These are phyloP conservation scores for Melanaphis sacchari DNA, from an alignment of 1,140 invertebrate genomes.

Conservation along the genomic window DNA sequence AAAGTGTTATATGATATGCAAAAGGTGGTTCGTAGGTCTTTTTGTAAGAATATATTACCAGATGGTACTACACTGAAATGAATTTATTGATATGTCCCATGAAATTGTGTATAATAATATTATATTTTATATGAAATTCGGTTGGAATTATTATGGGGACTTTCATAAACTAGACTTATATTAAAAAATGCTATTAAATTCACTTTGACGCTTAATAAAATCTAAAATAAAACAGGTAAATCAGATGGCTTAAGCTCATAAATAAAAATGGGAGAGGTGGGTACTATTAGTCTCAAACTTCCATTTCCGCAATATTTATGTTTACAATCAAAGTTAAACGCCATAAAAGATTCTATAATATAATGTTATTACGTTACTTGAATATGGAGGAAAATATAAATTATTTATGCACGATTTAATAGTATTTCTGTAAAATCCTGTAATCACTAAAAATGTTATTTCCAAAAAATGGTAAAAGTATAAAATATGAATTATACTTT, in stretches of 20 bases:
- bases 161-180: neutral
- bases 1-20: neutral
- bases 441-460: neutral
- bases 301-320: neutral
- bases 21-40: neutral
- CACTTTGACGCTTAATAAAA: constrained; percentile 4
- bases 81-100: neutral
- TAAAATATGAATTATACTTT: neutral
- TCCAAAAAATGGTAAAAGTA: neutral
- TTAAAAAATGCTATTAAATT: neutral
- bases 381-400: neutral
- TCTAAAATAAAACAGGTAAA: constrained; percentile 8
- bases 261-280: neutral
- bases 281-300: neutral
- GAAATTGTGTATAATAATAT: neutral
- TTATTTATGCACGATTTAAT: neutral
- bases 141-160: neutral
- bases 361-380: constrained; percentile 6
- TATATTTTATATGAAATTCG: neutral
- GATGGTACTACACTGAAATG: neutral
- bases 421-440: neutral
- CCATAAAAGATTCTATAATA: constrained; percentile 5
- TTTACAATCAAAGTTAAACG: neutral
- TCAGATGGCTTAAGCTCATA: neutral
- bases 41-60: neutral